Evolutionary conservation across 2,113 vertebrate genomes (phyloP).

Genomic region (Catharus bicknelli): DNA sequence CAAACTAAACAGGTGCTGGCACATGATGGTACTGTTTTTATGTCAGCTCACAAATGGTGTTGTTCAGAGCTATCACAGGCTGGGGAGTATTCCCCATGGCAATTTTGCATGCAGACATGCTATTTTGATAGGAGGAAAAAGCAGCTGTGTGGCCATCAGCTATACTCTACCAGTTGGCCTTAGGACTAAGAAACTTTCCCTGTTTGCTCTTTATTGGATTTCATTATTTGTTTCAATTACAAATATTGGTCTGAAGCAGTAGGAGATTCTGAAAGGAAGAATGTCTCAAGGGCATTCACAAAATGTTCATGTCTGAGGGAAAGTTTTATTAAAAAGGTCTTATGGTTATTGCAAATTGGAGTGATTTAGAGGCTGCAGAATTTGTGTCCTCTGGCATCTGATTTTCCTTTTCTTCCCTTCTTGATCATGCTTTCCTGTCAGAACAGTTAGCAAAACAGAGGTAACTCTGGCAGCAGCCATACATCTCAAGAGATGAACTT

Average conservation of each 20-base stretch:
- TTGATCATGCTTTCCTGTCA: not conserved
- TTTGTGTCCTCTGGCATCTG: not conserved
- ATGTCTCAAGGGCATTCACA: not conserved
- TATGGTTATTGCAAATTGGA: not conserved
- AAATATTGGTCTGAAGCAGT: not conserved
- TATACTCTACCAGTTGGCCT: not conserved
- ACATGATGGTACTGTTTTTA: not conserved
- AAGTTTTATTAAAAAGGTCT: not conserved
- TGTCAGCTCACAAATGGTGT: not conserved
- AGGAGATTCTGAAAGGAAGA: not conserved
- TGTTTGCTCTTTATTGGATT: not conserved
- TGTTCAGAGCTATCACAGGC: not conserved
- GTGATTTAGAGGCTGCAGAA: not conserved
- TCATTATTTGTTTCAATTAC: conserved; percentile 15
- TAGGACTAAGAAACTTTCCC: not conserved
- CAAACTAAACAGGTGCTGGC: not conserved
- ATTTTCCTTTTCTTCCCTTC: not conserved
- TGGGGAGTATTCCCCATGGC: not conserved
- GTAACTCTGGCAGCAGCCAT: not conserved
- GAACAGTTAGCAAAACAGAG: not conserved
- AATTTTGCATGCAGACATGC: not conserved
- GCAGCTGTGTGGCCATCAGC: not conserved
- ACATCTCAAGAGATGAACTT: not conserved
- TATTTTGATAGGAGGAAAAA: not conserved
- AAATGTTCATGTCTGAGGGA: not conserved